Evolutionary conservation across 1,140 invertebrate genomes (phyloP), one percentile per base, ranked within the genome.

Genomic region (Hylaeus volcanicus): DNA sequence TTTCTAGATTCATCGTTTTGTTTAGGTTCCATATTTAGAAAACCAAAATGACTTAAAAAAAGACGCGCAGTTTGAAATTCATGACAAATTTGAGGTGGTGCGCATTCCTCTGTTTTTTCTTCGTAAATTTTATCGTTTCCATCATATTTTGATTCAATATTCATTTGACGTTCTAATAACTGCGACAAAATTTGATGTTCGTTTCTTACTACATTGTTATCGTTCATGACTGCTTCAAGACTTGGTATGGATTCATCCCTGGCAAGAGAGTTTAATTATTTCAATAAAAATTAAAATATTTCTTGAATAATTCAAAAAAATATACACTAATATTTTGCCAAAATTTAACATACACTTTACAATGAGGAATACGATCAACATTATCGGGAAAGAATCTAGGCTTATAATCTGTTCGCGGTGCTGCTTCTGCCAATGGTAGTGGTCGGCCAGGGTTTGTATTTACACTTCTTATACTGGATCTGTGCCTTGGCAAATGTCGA

Each of bases 1-100:
- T 95, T 94, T 3, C 94, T 91, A 0, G 90, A 89, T 64, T 90
- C 92, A 37, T 94, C 91, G 1, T 93, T 92, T 92, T 95, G 94
- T 88, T 96, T 93, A 79, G 93, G 94, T 76, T 98, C 97, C 15
- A 98, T 95, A 83, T 96, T 96, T 1, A 99, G 93, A 88, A 98
- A 97, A 5, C 98, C 98, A 92, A 99, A 98, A 92, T 99, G 98
- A 15, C 98, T 98, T 2, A 99, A 93, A 91, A 99, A 98, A 0
- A 99, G 92, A 79, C 98, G 94, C 1, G 98, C 97, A 0, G 98
- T 98, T 94, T 99, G 98, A 92, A 98, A 99, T 89, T 99, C 97
- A 73, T 98, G 96, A 81, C 96, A 97, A 1, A 96, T 95, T 11
- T 96, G 94, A 0, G 98, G 98, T 15, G 97, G 96, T 12, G 95